Evolutionary conservation across 2,113 vertebrate species (phyloP).

Genomic region (Agapornis roseicollis): DNA sequence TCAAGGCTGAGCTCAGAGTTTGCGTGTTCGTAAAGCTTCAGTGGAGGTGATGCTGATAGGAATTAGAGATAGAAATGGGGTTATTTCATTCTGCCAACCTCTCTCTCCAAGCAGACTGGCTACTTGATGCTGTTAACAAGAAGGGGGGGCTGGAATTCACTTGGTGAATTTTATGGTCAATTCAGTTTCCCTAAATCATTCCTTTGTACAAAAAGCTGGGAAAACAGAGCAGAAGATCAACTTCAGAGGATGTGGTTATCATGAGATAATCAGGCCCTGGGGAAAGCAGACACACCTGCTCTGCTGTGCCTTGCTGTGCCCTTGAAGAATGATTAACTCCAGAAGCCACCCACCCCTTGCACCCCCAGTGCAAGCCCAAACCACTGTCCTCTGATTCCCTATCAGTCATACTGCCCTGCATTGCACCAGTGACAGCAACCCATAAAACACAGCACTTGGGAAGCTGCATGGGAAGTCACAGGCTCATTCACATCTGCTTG

Average conservation of each 20-base stretch:
- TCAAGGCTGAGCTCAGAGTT: background rate
- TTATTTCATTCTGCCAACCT: background rate
- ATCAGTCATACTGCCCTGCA: background rate
- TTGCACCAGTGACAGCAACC: background rate
- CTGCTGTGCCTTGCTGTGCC: conserved; percentile 20
- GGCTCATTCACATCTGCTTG: background rate
- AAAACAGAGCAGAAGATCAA: background rate
- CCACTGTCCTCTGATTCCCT: background rate
- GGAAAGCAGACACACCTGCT: conserved; percentile 71
- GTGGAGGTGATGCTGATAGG: background rate
- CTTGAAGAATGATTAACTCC: conserved; percentile 21
- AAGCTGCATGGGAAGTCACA: background rate
- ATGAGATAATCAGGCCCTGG: conserved; percentile 66
- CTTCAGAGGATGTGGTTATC: conserved; percentile 75
- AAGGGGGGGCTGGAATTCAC: background rate
- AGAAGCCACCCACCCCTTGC: background rate
- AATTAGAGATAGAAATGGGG: background rate
- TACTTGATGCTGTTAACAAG: background rate
- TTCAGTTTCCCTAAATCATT: conserved; percentile 63
- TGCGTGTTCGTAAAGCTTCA: background rate
- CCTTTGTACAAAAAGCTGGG: conserved; percentile 66
- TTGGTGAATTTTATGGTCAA: conserved; percentile 48
- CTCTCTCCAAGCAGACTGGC: background rate
- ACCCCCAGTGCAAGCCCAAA: background rate
- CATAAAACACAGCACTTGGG: background rate